Evolutionary conservation across 2,888 invertebrate species (phyloP).

Genomic region (Pharmacophagus antenor): DNA sequence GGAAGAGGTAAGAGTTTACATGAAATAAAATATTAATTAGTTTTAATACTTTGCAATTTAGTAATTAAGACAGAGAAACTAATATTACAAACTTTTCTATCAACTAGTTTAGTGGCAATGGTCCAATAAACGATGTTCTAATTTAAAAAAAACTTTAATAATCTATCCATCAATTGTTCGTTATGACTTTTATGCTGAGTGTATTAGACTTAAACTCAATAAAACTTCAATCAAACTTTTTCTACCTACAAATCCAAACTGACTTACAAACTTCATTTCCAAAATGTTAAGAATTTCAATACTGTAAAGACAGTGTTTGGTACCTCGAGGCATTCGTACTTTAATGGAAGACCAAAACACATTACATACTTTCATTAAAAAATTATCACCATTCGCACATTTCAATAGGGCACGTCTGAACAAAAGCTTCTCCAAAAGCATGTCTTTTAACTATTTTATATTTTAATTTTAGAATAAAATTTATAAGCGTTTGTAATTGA

Average conservation of each 20-base stretch:
- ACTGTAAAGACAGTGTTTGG: background rate
- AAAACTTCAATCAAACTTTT: background rate
- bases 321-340: background rate
- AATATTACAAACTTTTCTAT: background rate
- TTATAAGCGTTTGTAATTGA: no score
- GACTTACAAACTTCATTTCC: background rate
- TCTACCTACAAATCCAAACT: background rate
- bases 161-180: background rate
- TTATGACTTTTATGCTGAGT: background rate
- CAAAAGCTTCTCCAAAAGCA: no score
- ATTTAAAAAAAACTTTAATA: background rate
- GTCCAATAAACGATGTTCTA: background rate
- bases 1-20: constrained; percentile 59
- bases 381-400: no score
- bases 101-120: background rate
- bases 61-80: background rate
- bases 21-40: background rate
- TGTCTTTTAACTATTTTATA: no score
- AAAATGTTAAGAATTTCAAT: background rate
- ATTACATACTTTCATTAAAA: no score
- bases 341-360: no score
- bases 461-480: no score
- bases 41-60: background rate
- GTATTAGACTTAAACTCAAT: background rate
- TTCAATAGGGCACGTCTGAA: no score